Base-by-base conservation (phyloP, 2,113 vertebrate genomes). In the Hemichromis elongatus region DNA sequence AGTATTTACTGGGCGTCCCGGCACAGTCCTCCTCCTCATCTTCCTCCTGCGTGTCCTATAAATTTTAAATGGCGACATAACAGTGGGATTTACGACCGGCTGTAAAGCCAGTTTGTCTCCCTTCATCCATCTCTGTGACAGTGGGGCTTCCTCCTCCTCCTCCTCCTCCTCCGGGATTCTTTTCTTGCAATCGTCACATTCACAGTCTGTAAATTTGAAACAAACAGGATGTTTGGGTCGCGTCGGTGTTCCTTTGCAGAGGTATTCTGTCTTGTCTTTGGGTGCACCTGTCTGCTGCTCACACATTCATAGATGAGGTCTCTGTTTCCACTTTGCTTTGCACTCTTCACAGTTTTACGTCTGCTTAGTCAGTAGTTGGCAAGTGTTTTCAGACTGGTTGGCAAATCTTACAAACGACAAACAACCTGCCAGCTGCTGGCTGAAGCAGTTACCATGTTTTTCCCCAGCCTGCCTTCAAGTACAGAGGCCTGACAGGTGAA, bases 61-160 rank as follows among this genome's bases (percentile, higher is more conserved):
- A 82, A 85, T 85, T 52, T 68, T 21, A 83, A 83, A 88, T 28
- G 77, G 56, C 57, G 24, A 80, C 45, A 75, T 88, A 82, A 83
- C 55, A 56, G 56, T 35, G 80, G 70, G 82, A 85, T 90, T 90
- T 90, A 90, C 21, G n/a, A n/a, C 40, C 1, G 63, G 80, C 80
- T 47, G 66, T 90, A 90, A 85, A 85, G 77, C 30, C 63, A 16
- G 33, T 13, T 85, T n/a, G 24, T 78, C 63, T 53, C 53, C 80
- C 56, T 61, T 79, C 52, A 12, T 50, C 30, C 12, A 16, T 54
- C 33, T 68, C 40, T 55, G 13, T 57, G 42, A 50, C 42, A 73
- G 37, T 24, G 19, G 42, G 26, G 42, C 24, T 16, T 70, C 40
- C 26, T 47, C 66, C 40, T 47, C 21, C 2, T 47, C 40, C 18